Evolutionary conservation across 2,888 invertebrate genomes (phyloP).

Genomic region (Hetaerina titia): DNA sequence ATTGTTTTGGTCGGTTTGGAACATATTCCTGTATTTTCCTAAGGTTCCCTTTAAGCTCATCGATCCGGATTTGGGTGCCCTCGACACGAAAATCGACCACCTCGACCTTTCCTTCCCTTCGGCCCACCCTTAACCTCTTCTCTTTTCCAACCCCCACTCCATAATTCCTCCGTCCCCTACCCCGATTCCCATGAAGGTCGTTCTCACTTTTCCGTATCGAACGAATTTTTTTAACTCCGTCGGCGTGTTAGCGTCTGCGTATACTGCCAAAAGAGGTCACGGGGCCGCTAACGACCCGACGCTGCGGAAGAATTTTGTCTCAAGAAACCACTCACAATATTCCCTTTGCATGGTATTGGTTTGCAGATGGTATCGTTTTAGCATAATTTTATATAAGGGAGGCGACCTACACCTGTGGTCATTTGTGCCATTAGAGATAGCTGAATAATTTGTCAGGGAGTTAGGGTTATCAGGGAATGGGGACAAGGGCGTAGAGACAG

Average conservation of each 20-base stretch:
- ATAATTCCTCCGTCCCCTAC: background rate
- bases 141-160: no score
- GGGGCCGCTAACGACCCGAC: background rate
- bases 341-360: no score
- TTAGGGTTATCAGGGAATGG: no score
- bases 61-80: background rate
- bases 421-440: no score
- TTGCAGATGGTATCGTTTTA: no score
- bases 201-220: slow-evolving; percentile 30
- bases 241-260: slow-evolving; percentile 36
- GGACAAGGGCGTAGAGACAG: no score
- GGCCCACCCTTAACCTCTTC: background rate
- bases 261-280: background rate
- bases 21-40: background rate
- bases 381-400: no score
- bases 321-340: background rate
- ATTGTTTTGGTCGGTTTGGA: background rate
- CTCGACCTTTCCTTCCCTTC: background rate
- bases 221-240: background rate
- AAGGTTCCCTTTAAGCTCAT: background rate
- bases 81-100: background rate
- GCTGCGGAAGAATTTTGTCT: background rate
- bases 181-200: background rate
- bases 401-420: no score
- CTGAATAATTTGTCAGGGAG: no score